phyloP scores from a whole-genome alignment of 2,797 vertebrate genomes.

The Sebastes trivittatus region DNA sequence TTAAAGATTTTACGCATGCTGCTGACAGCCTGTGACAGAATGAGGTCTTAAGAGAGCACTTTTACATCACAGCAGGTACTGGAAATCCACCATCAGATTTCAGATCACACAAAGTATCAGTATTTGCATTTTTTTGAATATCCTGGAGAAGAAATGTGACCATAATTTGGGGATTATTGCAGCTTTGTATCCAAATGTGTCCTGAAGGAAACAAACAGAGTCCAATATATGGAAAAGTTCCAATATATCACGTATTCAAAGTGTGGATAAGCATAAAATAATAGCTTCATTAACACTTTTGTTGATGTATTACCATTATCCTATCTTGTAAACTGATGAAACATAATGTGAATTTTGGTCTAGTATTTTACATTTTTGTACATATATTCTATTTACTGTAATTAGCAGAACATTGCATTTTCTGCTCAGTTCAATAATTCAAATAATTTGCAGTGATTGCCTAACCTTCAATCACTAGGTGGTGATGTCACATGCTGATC shows the following conservation, averaged over 20 bases:
- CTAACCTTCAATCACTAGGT: conserved; percentile 19
- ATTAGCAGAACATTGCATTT: neutral
- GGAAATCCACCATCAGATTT: conserved; percentile 37
- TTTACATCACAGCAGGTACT: conserved; percentile 55
- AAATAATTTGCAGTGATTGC: conserved; percentile 1
- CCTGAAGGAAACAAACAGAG: neutral
- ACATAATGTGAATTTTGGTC: neutral
- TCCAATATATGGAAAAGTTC: neutral
- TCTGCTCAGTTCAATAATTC: conserved; percentile 11
- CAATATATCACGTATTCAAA: neutral
- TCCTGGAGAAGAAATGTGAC: neutral
- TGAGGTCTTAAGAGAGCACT: conserved; percentile 55
- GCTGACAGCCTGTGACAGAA: conserved; percentile 64
- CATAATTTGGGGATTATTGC: neutral
- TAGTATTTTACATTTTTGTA: neutral
- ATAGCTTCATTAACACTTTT: neutral
- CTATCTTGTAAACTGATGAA: neutral
- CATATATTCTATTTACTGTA: neutral
- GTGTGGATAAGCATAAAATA: neutral
- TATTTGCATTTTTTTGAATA: neutral
- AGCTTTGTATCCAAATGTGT: neutral
- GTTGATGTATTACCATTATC: neutral
- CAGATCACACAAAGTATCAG: neutral
- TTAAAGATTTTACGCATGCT: conserved; percentile 71
- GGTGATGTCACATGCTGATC: conserved; percentile 45